These are phyloP conservation scores for Spodoptera picta DNA, from an alignment of 2,888 invertebrate species.

Conservation along the genomic window DNA sequence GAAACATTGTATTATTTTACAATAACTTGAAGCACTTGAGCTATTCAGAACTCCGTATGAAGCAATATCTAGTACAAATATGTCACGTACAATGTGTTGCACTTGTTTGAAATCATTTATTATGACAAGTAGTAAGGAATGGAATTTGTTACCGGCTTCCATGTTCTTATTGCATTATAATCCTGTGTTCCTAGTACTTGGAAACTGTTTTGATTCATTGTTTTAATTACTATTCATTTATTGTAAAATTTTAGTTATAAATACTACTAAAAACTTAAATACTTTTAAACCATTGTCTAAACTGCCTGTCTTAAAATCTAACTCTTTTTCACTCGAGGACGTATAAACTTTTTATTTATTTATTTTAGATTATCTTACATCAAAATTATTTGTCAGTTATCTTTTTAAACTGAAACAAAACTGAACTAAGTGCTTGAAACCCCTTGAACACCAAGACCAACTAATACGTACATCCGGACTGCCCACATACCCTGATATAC, in stretches of 20 bases:
- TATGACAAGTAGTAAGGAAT: constrained; percentile 29
- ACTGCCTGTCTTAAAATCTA: no score
- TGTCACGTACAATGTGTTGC: constrained; percentile 47
- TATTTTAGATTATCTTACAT: no score
- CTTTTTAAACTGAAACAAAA: no score
- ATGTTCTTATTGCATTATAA: constrained; percentile 7
- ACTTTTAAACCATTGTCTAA: no score
- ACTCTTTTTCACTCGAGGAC: no score
- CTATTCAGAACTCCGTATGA: constrained; percentile 60
- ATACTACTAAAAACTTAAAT: no score
- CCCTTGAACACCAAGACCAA: no score
- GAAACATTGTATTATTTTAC: constrained; percentile 73
- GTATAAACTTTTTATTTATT: no score
- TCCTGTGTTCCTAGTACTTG: constrained; percentile 10
- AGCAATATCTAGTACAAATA: constrained; percentile 56
- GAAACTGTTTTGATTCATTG: not conserved
- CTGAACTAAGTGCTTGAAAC: no score
- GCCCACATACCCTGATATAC: no score
- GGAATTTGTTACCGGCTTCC: constrained; percentile 15
- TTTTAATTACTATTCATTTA: not conserved
- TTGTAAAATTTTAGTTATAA: not conserved
- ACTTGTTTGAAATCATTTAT: constrained; percentile 48
- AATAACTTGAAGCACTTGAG: constrained; percentile 64
- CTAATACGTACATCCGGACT: no score
- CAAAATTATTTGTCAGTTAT: no score